phyloP scores from a whole-genome alignment of 2,113 vertebrate species.

The Hemicordylus capensis region DNA sequence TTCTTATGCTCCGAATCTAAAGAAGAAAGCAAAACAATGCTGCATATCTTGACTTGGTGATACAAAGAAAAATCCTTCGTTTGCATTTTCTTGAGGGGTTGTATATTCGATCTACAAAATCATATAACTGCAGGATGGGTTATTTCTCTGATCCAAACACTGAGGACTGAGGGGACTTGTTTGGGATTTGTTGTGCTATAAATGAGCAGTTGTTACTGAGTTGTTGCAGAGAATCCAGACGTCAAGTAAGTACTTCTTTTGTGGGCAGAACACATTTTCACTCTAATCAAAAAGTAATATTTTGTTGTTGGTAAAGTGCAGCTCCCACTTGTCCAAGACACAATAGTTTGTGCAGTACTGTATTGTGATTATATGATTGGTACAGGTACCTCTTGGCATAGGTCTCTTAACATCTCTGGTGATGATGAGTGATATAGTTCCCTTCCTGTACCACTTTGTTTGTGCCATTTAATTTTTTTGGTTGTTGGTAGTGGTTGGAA shows the following conservation, averaged over 20 bases:
- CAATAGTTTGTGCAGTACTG: background rate
- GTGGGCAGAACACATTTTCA: background rate
- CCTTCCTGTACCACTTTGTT: background rate
- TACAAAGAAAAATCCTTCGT: background rate
- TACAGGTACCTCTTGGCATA: no score
- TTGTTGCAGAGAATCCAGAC: background rate
- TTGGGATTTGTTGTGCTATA: background rate
- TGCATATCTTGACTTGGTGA: background rate
- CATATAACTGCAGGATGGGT: background rate
- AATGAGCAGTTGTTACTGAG: background rate
- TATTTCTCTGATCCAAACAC: background rate
- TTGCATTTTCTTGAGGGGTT: slow-evolving; percentile 11
- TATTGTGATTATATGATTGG: no score
- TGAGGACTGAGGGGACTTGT: no score
- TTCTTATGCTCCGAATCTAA: background rate
- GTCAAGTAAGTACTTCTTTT: background rate
- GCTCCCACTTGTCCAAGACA: background rate
- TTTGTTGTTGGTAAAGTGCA: background rate
- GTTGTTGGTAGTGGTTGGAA: background rate
- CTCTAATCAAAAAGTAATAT: background rate
- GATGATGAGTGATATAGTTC: background rate
- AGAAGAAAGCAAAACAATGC: background rate
- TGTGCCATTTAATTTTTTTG: background rate
- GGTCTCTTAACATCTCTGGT: no score
- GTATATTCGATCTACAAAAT: background rate